phyloP scores from a whole-genome alignment of 2,113 vertebrate species.

The Otolemur garnettii region DNA sequence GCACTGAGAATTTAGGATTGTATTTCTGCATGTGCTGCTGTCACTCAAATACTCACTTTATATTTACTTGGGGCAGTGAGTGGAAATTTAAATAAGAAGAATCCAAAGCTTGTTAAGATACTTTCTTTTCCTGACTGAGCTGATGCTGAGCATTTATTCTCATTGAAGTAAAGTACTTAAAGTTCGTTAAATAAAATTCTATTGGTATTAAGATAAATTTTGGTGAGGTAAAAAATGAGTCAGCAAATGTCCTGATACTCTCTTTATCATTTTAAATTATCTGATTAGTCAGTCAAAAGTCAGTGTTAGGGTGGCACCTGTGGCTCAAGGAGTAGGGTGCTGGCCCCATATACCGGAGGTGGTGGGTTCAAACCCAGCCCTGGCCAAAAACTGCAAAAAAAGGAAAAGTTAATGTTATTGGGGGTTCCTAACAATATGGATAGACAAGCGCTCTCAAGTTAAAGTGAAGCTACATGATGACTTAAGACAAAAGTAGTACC shows the following conservation, averaged over 20 bases:
- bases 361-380: too few species aligned
- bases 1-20: constrained; percentile 25
- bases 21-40: constrained; percentile 78
- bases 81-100: constrained; percentile 59
- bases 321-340: too few species aligned
- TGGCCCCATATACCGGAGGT: too few species aligned
- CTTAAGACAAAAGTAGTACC: background rate
- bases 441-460: background rate
- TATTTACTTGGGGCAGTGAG: constrained; percentile 65
- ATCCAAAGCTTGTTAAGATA: background rate
- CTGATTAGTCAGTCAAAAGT: background rate
- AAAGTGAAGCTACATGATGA: background rate
- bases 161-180: background rate
- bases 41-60: constrained; percentile 67
- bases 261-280: background rate
- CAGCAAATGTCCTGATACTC: background rate
- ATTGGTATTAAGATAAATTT: background rate
- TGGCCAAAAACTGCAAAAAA: too few species aligned
- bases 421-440: background rate
- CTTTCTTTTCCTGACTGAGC: background rate
- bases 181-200: constrained; percentile 28
- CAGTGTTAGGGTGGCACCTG: background rate
- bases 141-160: background rate
- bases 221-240: background rate
- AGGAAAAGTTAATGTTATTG: background rate